Percentiles rank a stretch among this genome's conserved stretches.
phyloP scores from a whole-genome alignment of 2,797 vertebrate species.

The Anabacerthia variegaticeps region DNA sequence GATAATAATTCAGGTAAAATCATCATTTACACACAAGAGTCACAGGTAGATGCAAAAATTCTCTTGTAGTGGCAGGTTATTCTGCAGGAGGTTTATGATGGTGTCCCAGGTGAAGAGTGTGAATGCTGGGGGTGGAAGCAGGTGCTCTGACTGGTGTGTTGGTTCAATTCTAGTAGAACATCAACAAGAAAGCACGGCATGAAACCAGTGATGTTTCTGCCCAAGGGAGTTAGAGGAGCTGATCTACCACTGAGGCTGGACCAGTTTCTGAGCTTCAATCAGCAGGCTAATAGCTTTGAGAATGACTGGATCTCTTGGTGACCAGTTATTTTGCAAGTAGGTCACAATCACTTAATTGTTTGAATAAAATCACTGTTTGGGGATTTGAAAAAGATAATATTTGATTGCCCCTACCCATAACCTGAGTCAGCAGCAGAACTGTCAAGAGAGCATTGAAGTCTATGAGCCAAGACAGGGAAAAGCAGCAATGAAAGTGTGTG shows the following conservation, averaged over 20 bases:
- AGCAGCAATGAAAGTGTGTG: neutral
- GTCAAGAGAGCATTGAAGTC: neutral
- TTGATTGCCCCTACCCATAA: fast-evolving
- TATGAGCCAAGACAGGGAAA: neutral
- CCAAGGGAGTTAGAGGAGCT: neutral
- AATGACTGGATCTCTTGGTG: neutral
- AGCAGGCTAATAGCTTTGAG: neutral
- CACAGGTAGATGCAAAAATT: fast-evolving
- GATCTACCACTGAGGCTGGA: neutral
- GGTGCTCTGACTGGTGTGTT: neutral
- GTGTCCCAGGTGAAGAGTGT: neutral
- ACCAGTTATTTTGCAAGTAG: neutral
- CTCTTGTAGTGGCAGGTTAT: neutral
- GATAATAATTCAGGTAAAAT: neutral
- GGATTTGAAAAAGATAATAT: neutral
- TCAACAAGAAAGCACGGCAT: fast-evolving
- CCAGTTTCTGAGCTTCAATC: neutral
- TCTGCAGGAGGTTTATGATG: neutral
- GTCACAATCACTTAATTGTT: neutral
- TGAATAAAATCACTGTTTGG: neutral
- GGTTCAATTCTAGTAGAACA: neutral
- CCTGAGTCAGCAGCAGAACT: neutral
- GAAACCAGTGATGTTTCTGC: neutral
- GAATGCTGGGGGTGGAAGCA: neutral
- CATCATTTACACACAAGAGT: fast-evolving